Percentiles rank a stretch among this genome's conserved stretches.
Conservation (phyloP, 2,888 invertebrate genomes). For the Troglohyphantes excavatus region DNA sequence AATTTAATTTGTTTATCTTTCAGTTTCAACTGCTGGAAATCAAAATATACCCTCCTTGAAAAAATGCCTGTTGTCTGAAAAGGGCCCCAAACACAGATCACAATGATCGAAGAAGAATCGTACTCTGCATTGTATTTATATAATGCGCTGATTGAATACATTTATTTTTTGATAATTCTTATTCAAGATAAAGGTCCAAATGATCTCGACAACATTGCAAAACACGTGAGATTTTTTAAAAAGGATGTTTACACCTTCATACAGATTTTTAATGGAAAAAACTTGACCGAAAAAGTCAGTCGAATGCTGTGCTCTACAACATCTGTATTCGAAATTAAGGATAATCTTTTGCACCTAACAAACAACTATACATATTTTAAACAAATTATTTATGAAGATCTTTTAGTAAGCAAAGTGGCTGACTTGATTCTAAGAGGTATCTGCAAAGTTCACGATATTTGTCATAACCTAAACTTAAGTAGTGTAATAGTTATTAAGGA, state of each 20-base stretch:
- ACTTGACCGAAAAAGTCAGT: conserved; percentile 23
- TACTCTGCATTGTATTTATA: conserved; percentile 38
- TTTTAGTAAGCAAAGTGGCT: conserved; percentile 41
- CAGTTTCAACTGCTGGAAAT: too few species aligned
- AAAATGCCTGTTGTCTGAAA: neutral
- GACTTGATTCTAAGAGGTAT: conserved; percentile 59
- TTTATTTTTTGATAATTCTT: conserved; percentile 49
- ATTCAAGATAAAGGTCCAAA: conserved; percentile 3
- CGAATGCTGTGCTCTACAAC: conserved; percentile 31
- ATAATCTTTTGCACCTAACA: neutral
- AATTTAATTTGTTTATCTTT: too few species aligned
- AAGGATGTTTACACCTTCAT: conserved; percentile 37
- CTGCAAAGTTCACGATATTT: conserved; percentile 31
- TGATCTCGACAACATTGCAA: conserved; percentile 13
- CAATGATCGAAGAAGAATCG: conserved; percentile 8
- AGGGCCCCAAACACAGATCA: neutral
- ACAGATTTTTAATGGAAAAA: conserved; percentile 38
- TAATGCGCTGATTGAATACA: conserved; percentile 54
- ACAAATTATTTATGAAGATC: conserved; percentile 32
- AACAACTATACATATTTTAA: conserved; percentile 13
- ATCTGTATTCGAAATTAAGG: conserved; percentile 11
- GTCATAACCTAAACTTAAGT: conserved; percentile 41
- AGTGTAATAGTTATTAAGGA: conserved; percentile 15
- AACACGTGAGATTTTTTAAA: conserved; percentile 54
- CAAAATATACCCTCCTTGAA: too few species aligned